Evolutionary conservation across 2,797 vertebrate species (phyloP).

Genomic region (Apogon hyalosoma): DNA sequence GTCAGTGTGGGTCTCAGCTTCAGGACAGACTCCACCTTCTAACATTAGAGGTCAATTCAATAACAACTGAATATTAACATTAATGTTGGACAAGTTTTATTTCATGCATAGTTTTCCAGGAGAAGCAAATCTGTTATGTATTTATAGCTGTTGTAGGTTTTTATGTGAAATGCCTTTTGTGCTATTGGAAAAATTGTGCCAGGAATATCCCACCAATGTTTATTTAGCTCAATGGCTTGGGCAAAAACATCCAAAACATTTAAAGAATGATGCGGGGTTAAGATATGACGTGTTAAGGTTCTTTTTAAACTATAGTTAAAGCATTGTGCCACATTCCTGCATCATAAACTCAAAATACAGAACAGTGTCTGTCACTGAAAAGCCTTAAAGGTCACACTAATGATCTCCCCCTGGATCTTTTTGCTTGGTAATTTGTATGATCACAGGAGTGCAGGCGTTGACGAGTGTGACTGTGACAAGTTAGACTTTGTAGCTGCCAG

Average conservation of each 20-base stretch:
- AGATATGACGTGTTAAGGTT: neutral
- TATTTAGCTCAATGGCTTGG: neutral
- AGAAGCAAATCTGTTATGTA: neutral
- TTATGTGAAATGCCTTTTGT: constrained; percentile 19
- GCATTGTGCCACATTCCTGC: neutral
- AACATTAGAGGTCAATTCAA: neutral
- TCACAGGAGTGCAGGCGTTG: constrained; percentile 60
- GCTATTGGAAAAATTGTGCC: constrained; percentile 3
- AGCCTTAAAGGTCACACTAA: constrained; percentile 1
- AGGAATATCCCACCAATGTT: neutral
- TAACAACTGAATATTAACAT: neutral
- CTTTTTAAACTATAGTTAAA: neutral
- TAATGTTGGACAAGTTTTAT: neutral
- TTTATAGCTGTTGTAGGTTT: neutral
- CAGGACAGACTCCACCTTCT: neutral
- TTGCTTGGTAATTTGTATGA: constrained; percentile 10
- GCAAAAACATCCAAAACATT: constrained; percentile 6
- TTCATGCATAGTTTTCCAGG: neutral
- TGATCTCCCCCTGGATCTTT: neutral
- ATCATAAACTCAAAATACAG: too few relatives aligned
- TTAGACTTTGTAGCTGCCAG: constrained; percentile 79
- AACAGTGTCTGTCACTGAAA: neutral
- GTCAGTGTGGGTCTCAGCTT: constrained; percentile 55
- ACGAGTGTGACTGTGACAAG: constrained; percentile 60
- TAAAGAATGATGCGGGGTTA: neutral